Percentiles rank a stretch among this genome's conserved stretches.
Conservation (phyloP, 2,797 vertebrate species). For the Enteromius unitaeniatus region DNA sequence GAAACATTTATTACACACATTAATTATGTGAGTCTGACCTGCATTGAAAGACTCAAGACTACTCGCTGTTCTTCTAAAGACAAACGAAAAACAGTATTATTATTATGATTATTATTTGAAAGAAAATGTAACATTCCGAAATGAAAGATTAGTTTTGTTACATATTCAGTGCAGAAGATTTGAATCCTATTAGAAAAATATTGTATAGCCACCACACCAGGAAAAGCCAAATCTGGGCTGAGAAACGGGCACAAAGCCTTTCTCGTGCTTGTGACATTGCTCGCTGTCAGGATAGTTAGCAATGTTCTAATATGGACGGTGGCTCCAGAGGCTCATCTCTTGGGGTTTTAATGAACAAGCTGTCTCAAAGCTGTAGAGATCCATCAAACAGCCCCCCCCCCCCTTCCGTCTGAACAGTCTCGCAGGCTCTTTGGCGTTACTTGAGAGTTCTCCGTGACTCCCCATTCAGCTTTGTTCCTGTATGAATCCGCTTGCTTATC, state of each 20-base stretch:
- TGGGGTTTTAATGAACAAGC: slow-evolving; percentile 85
- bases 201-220: slow-evolving; percentile 4
- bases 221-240: slow-evolving; percentile 2
- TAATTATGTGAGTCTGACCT: not conserved
- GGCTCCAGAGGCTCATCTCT: slow-evolving; percentile 83
- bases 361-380: slow-evolving; percentile 81
- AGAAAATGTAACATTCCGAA: slow-evolving; percentile 36
- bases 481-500: slow-evolving; percentile 33
- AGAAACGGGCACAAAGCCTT: slow-evolving; percentile 58
- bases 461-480: slow-evolving; percentile 65
- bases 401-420: slow-evolving; percentile 66
- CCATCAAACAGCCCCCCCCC: slow-evolving; percentile 76
- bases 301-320: slow-evolving; percentile 81
- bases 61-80: not conserved
- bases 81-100: slow-evolving; percentile 25
- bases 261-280: slow-evolving; percentile 77
- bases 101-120: not conserved
- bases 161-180: slow-evolving; percentile 19
- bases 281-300: slow-evolving; percentile 85
- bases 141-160: slow-evolving; percentile 70
- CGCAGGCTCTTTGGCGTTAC: slow-evolving; percentile 71
- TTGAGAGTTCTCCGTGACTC: slow-evolving; percentile 62
- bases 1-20: not conserved
- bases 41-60: not conserved
- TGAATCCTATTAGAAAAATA: not conserved